Percentiles rank a stretch among this genome's conserved stretches.
Conservation (phyloP, 2,888 invertebrate species). For the Philonicus albiceps region DNA sequence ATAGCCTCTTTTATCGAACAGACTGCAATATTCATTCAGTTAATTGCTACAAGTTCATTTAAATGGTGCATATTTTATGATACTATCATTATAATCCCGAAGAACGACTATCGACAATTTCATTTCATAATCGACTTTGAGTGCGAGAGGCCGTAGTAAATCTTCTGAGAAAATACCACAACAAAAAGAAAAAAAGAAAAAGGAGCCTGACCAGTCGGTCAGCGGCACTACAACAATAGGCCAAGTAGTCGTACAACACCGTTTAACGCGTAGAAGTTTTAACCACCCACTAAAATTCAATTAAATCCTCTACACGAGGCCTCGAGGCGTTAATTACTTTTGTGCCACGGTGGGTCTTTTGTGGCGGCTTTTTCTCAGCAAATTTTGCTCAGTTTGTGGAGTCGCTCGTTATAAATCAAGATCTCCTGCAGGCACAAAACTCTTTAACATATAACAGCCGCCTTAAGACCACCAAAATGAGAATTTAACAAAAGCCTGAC, state of each 20-base stretch:
- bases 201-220: neutral
- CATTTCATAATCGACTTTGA: neutral
- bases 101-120: neutral
- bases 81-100: neutral
- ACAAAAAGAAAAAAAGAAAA: no score
- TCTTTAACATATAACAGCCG: neutral
- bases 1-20: neutral
- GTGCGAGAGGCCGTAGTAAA: neutral
- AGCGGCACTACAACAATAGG: neutral
- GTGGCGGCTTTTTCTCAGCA: neutral
- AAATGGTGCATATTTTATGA: neutral
- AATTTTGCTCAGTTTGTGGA: neutral
- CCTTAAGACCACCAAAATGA: neutral
- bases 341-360: neutral
- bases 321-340: conserved; percentile 17
- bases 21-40: neutral
- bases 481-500: neutral
- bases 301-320: conserved; percentile 14
- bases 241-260: neutral
- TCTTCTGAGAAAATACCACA: neutral
- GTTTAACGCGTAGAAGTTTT: neutral
- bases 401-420: conserved; percentile 4
- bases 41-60: neutral
- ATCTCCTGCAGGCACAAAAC: conserved; percentile 4
- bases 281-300: conserved; percentile 24